These are phyloP conservation scores for Cephus sareptanus DNA, from an alignment of 2,888 invertebrate species.

Conservation along the genomic window DNA sequence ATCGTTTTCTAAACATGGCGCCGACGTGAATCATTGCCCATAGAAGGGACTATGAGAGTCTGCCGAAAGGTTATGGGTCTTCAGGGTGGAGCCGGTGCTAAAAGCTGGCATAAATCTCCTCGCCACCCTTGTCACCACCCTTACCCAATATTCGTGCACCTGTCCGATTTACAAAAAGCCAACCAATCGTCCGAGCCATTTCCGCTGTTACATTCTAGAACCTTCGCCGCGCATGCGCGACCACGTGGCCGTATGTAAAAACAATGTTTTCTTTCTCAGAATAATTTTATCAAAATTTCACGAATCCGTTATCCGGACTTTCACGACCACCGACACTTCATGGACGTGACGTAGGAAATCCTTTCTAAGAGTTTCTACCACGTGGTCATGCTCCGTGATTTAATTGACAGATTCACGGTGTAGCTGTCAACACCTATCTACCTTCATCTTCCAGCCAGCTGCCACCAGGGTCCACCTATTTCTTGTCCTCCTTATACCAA, in stretches of 20 bases:
- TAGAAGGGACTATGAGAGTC: neutral
- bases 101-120: constrained; percentile 31
- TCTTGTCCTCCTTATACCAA: constrained; percentile 18
- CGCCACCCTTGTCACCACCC: constrained; percentile 14
- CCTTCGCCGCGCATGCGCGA: neutral
- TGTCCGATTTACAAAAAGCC: constrained; percentile 1
- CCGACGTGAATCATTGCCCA: neutral
- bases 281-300: neutral
- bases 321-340: neutral
- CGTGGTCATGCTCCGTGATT: constrained; percentile 10
- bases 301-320: neutral
- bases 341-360: neutral
- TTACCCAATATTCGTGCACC: neutral
- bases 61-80: constrained; percentile 15
- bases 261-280: accelerated
- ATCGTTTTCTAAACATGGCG: neutral
- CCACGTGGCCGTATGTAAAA: neutral
- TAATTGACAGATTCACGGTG: constrained; percentile 26
- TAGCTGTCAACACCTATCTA: constrained; percentile 29
- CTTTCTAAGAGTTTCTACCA: neutral
- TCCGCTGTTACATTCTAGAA: neutral
- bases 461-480: constrained; percentile 28
- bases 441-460: constrained; percentile 26
- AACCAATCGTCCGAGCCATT: neutral
- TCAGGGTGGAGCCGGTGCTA: constrained; percentile 24